Percentiles rank a stretch among this genome's conserved stretches.
Evolutionary conservation across 1,140 invertebrate genomes (phyloP).

Genomic region (Myzus persicae): DNA sequence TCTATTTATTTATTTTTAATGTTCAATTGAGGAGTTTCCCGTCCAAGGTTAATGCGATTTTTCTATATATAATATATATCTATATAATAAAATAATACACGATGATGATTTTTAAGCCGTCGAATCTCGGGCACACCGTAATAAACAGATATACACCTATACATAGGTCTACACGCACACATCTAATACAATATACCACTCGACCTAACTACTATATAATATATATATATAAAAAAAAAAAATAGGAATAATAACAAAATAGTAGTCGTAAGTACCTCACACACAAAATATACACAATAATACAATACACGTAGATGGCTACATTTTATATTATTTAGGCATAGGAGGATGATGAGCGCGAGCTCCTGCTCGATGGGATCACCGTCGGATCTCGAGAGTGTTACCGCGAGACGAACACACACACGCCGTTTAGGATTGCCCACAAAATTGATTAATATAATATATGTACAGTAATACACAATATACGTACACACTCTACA

Average conservation of each 20-base stretch:
- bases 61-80: background rate
- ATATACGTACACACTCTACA: background rate
- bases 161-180: background rate
- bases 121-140: background rate
- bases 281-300: background rate
- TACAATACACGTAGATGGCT: background rate
- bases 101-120: background rate
- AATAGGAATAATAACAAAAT: background rate
- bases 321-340: background rate
- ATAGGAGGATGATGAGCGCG: background rate
- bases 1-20: background rate
- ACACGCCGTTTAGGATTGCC: conserved; percentile 10
- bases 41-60: conserved; percentile 46
- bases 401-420: background rate
- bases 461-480: no score
- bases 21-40: background rate
- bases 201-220: background rate
- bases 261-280: background rate
- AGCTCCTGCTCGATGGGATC: background rate
- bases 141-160: background rate
- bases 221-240: background rate
- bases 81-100: background rate
- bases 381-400: background rate
- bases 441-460: conserved; percentile 39
- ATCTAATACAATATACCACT: background rate